phyloP scores from a whole-genome alignment of 2,797 vertebrate genomes.

The Pterois miles region DNA sequence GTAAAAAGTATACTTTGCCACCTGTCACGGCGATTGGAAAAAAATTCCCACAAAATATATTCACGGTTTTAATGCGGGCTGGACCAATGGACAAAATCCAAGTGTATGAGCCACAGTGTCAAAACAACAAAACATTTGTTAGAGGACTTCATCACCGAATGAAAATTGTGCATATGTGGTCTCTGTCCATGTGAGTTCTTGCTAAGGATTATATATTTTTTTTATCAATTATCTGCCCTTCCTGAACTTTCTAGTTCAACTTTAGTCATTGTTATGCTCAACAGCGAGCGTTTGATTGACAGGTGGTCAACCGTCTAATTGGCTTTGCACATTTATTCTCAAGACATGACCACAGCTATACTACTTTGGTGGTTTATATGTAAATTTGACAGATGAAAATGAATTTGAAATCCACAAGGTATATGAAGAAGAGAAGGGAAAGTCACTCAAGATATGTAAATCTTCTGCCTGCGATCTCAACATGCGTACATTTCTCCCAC shows the following conservation, averaged over 20 bases:
- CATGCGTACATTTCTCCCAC: not conserved
- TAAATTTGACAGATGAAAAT: not conserved
- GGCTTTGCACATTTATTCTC: not conserved
- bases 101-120: too few relatives aligned
- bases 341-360: not conserved
- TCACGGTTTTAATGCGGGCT: too few relatives aligned
- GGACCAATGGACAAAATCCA: too few relatives aligned
- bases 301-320: not conserved
- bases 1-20: not conserved
- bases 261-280: not conserved
- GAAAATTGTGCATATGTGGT: not conserved
- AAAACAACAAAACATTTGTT: not conserved
- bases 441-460: not conserved
- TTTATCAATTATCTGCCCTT: not conserved
- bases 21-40: not conserved
- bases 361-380: not conserved
- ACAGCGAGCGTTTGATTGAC: not conserved
- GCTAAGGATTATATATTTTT: not conserved
- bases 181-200: not conserved
- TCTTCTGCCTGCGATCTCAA: not conserved
- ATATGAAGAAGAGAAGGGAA: not conserved
- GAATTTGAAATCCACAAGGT: not conserved
- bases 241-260: not conserved
- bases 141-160: not conserved
- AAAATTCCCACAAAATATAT: too few relatives aligned